Evolutionary conservation across 2,888 invertebrate species (phyloP), one percentile per base, ranked within the genome.

Genomic region (Sussaba pulchella): DNA sequence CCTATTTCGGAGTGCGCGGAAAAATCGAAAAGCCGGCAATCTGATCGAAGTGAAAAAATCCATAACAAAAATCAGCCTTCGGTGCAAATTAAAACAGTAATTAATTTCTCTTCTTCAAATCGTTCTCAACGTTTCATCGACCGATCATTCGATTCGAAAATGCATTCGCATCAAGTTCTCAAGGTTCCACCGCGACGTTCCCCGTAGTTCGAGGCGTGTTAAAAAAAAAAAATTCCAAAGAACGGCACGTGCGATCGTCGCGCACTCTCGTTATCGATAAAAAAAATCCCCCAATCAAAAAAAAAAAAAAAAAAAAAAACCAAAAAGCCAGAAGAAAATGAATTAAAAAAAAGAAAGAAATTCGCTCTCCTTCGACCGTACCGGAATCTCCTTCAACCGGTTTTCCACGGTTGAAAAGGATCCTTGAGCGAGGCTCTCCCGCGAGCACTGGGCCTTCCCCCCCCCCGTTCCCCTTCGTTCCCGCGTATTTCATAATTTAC

Each of bases 391-490:
- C 45, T 50, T 31, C 45, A 71, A 81, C 81, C 78, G 81, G 74
- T 70, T 81, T 78, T 81, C 74, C 61, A 75, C 66, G 81, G 70
- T 72, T 41, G 75, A 66, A 43, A 59, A 67, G 57, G 70, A 81
- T 45, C 78, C 74, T 74, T 74, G 54, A 66, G 50, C 61, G 36
- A 43, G 45, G 36, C 17, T 31, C n/a, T n/a, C 67, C 61, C 31
- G 50, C 45, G 64, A 75, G 50, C 63, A 45, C 31, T 54, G 61
- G 6, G 72, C 50, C 50, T 77, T 66, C 50, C 54, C 47, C 24
- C 52, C 57, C 43, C 43, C 24, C 24, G 21, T 69, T 36, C 12
- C 14, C 31, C 47, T 31, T 6, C 31, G 4, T 5, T 31, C 63
- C 64, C 50, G 31, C 43, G 21, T 63, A 45, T 71, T 76, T 80